phyloP scores from a whole-genome alignment of 2,797 vertebrate genomes.

The Coracias cyanogaster region DNA sequence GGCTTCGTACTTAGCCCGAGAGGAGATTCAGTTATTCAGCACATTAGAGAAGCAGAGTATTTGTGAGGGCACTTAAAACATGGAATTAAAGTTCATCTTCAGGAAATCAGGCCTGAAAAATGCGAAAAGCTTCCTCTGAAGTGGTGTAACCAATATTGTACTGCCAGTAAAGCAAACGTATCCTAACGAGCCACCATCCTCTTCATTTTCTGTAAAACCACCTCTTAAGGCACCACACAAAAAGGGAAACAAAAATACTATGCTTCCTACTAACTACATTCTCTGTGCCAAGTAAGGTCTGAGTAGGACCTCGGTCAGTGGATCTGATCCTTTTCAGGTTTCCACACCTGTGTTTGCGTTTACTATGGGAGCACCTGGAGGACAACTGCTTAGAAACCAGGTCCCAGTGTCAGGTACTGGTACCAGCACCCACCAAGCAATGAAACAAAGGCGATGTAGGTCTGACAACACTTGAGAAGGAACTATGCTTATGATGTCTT shows the following conservation, averaged over 20 bases:
- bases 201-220: not conserved
- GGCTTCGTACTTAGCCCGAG: not conserved
- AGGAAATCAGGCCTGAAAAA: not conserved
- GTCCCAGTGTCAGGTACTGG: fast-evolving
- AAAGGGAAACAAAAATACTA: not conserved
- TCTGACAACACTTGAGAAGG: not conserved
- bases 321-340: not conserved
- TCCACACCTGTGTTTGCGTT: not conserved
- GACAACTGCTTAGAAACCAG: not conserved
- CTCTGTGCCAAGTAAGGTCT: not conserved
- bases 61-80: not conserved
- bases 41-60: not conserved
- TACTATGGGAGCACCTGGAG: not conserved
- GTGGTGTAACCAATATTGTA: not conserved
- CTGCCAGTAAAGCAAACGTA: not conserved
- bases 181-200: not conserved
- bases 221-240: not conserved
- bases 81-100: not conserved
- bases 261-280: not conserved
- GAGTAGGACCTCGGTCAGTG: not conserved
- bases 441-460: too few species aligned
- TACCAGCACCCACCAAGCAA: not conserved
- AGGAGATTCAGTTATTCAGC: not conserved
- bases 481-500: not conserved
- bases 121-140: not conserved